Conservation (phyloP, 2,113 vertebrate genomes). For the Dryoscopus gambensis region DNA sequence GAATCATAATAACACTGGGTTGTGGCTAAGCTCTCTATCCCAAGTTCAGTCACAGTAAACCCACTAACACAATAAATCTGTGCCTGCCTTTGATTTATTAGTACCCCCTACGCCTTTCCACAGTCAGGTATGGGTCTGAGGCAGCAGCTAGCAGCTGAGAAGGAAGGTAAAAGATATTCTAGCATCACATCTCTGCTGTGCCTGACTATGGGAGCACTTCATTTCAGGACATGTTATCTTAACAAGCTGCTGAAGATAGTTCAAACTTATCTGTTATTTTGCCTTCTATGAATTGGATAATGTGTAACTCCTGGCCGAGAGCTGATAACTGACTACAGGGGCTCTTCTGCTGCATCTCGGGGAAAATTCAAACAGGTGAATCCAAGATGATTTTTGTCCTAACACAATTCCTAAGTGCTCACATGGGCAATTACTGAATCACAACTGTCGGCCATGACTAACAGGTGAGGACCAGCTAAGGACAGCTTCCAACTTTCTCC, state of each 20-base stretch:
- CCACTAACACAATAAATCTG: background rate
- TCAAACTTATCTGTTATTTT: constrained; percentile 11
- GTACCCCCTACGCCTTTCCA: background rate
- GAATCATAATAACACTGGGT: background rate
- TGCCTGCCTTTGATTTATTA: constrained; percentile 30
- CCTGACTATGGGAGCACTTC: background rate
- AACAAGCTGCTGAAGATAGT: background rate
- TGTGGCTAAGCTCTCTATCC: constrained; percentile 32
- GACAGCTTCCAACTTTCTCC: background rate
- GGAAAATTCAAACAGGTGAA: background rate
- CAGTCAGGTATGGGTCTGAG: background rate
- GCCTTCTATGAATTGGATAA: background rate
- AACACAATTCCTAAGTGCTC: background rate
- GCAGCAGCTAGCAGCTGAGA: background rate
- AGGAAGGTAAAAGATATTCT: background rate
- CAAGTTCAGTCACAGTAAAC: constrained; percentile 24
- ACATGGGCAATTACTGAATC: background rate
- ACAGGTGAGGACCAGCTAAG: background rate
- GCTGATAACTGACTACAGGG: background rate
- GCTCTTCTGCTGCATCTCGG: background rate
- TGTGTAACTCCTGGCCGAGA: background rate
- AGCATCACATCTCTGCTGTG: background rate
- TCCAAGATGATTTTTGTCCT: background rate
- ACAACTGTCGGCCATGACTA: background rate
- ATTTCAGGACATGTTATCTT: background rate